A percentile compares a stretch with the other conserved stretches of the same genome.
Evolutionary conservation across 2,888 invertebrate species (phyloP).

Genomic region (Diplolepis rosae): DNA sequence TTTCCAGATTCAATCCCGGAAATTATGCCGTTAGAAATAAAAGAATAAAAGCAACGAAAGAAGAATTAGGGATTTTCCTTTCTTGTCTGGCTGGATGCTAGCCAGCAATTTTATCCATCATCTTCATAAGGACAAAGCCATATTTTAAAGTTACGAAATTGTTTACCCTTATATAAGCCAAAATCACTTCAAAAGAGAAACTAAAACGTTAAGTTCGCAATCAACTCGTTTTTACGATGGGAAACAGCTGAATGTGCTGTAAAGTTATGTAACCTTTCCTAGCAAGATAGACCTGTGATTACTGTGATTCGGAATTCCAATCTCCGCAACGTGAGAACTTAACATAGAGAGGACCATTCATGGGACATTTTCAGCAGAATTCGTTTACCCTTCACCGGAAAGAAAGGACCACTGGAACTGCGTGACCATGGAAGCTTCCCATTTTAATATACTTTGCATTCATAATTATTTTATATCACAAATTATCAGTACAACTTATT

Average conservation of each 20-base stretch:
- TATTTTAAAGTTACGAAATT: slow-evolving; percentile 18
- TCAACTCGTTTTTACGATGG: background rate
- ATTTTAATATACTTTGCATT: slow-evolving; percentile 6
- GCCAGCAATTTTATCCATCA: slow-evolving; percentile 21
- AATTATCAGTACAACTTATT: background rate
- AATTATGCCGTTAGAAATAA: slow-evolving; percentile 6
- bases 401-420: slow-evolving; percentile 10
- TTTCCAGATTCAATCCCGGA: background rate
- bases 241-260: background rate
- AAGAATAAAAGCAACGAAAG: background rate
- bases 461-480: slow-evolving; percentile 6
- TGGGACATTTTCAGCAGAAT: slow-evolving; percentile 6
- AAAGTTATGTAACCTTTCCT: background rate
- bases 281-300: background rate
- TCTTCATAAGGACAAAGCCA: slow-evolving; percentile 17
- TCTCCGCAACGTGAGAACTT: slow-evolving; percentile 12
- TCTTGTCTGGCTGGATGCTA: background rate
- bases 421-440: background rate
- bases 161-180: slow-evolving; percentile 24
- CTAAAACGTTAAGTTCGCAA: background rate
- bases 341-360: slow-evolving; percentile 3
- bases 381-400: slow-evolving; percentile 6
- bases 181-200: background rate
- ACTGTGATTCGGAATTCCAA: slow-evolving; percentile 2
- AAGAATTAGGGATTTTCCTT: background rate